phyloP scores from a whole-genome alignment of 2,113 vertebrate genomes.

The Sphyrna mokarran region DNA sequence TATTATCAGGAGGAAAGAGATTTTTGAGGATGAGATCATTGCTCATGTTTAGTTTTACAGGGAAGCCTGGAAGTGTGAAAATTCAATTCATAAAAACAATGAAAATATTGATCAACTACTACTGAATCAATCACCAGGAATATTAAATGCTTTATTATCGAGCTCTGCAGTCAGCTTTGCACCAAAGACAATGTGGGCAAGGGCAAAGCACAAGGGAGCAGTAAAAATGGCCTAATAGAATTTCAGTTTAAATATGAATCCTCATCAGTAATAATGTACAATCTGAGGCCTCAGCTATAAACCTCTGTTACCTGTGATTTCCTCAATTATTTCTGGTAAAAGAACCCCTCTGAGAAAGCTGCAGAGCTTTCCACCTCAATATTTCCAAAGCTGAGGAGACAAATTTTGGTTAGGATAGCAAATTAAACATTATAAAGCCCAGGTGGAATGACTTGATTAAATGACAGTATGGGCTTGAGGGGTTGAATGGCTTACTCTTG shows the following conservation, averaged over 20 bases:
- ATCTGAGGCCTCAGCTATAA: too few relatives aligned
- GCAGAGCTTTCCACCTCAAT: too few relatives aligned
- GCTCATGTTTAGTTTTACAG: neutral
- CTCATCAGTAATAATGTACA: too few relatives aligned
- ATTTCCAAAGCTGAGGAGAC: too few relatives aligned
- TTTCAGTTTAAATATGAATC: neutral
- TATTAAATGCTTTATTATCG: neutral
- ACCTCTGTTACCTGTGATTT: neutral
- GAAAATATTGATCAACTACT: neutral
- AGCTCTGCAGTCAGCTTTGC: neutral
- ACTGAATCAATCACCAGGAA: neutral
- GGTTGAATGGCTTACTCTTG: neutral
- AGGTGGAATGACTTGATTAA: neutral
- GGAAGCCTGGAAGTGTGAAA: neutral
- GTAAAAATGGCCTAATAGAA: neutral
- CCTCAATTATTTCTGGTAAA: neutral
- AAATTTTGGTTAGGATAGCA: neutral
- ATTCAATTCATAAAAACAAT: neutral
- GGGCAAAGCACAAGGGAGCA: neutral
- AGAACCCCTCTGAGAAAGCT: too few relatives aligned
- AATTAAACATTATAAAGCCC: too few relatives aligned
- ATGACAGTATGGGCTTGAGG: too few relatives aligned
- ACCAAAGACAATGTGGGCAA: neutral
- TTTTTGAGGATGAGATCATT: neutral
- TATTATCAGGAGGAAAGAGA: neutral